phyloP scores from a whole-genome alignment of 2,113 vertebrate genomes.

The Crotalus tigris region DNA sequence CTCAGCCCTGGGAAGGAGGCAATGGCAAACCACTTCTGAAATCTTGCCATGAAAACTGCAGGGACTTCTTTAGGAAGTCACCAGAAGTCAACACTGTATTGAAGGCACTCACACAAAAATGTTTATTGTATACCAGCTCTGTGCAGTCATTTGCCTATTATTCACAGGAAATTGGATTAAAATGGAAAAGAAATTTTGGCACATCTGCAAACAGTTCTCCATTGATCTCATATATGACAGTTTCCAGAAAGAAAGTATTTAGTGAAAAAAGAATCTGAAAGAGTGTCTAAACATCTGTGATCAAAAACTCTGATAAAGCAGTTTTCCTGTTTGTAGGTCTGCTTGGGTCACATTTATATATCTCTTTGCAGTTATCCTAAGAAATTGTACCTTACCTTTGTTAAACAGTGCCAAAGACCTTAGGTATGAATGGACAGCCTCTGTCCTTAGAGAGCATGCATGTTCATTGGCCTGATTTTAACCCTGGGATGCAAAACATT shows the following conservation, averaged over 20 bases:
- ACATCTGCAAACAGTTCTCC: not conserved
- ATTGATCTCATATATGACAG: not conserved
- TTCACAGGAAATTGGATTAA: not conserved
- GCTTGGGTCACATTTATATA: not conserved
- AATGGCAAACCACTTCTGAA: not conserved
- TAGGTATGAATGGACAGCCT: not conserved
- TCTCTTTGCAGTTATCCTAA: not conserved
- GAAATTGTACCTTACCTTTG: not conserved
- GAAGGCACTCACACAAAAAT: not conserved
- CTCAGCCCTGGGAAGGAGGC: not conserved
- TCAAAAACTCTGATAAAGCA: not conserved
- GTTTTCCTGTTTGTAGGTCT: not conserved
- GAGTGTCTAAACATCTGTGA: not conserved
- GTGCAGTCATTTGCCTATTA: not conserved
- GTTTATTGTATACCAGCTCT: not conserved
- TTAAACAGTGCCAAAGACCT: not conserved
- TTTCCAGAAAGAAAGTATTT: not conserved
- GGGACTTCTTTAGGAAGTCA: not conserved
- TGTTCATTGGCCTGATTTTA: not conserved
- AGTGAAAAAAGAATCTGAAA: not conserved
- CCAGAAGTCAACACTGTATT: not conserved
- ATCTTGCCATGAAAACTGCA: not conserved
- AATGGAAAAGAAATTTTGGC: not conserved
- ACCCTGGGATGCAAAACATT: not conserved
- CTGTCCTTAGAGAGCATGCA: not conserved